Evolutionary conservation across 2,888 invertebrate genomes (phyloP).

Genomic region (Heliconius cydno): DNA sequence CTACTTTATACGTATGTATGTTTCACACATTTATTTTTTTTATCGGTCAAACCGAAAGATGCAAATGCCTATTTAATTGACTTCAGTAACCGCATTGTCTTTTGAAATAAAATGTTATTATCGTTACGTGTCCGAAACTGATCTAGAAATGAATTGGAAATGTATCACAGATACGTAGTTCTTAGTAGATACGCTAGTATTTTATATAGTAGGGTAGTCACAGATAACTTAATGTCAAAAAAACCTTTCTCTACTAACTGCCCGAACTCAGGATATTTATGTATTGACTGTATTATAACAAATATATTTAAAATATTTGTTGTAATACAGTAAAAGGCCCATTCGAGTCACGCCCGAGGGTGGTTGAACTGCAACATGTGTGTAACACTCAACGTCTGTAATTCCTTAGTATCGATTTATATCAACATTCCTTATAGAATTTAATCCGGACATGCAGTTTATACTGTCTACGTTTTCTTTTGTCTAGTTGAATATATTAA

Average conservation of each 20-base stretch:
- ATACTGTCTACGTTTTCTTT: not conserved
- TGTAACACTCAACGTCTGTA: constrained; percentile 27
- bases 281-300: too few species aligned
- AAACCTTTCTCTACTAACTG: too few species aligned
- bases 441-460: not conserved
- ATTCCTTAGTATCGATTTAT: constrained; percentile 29
- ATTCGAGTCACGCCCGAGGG: constrained; percentile 43
- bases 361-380: constrained; percentile 33
- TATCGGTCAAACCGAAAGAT: not conserved
- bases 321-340: constrained; percentile 20
- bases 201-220: too few species aligned
- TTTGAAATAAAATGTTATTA: not conserved
- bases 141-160: too few species aligned
- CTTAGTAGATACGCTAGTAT: too few species aligned
- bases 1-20: not conserved
- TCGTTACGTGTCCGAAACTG: too few species aligned
- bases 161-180: too few species aligned
- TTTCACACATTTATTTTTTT: not conserved
- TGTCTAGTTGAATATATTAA: not conserved
- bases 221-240: too few species aligned
- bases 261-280: too few species aligned
- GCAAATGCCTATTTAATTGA: not conserved
- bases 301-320: constrained; percentile 8
- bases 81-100: constrained; percentile 4
- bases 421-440: constrained; percentile 22